Conservation (phyloP, 2,888 invertebrate genomes). For the Napeogenes sylphis region DNA sequence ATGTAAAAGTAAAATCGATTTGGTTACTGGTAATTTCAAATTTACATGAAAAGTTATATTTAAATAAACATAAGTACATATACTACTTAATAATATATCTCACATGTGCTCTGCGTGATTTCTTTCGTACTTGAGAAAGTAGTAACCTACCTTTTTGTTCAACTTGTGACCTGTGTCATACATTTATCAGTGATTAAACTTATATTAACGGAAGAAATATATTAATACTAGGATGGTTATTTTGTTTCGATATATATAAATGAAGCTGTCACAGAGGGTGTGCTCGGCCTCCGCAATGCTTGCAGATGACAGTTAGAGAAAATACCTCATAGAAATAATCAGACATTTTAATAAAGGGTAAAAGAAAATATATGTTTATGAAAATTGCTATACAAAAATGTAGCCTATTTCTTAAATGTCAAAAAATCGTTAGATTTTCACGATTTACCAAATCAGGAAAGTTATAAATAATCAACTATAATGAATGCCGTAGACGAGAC, state of each 20-base stretch:
- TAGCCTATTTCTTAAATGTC: not conserved
- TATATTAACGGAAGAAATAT: no score
- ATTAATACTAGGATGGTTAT: no score
- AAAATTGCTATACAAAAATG: not conserved
- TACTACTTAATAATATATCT: constrained; percentile 30
- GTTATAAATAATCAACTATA: no score
- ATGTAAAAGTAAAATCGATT: no score
- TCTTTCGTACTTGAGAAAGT: constrained; percentile 47
- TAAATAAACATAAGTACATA: not conserved
- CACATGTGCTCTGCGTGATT: constrained; percentile 58
- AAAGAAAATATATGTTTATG: not conserved
- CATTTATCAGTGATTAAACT: no score
- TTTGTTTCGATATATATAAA: not conserved
- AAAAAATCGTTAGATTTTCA: no score
- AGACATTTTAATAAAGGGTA: constrained; percentile 1
- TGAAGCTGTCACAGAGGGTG: constrained; percentile 13
- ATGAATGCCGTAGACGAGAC: no score
- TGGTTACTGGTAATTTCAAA: no score
- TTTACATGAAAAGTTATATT: not conserved
- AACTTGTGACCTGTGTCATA: constrained; percentile 55
- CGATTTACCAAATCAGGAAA: no score
- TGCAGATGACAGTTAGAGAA: constrained; percentile 6
- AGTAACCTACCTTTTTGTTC: constrained; percentile 50
- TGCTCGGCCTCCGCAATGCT: constrained; percentile 3
- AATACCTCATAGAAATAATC: not conserved